These are phyloP conservation scores for Haemorhous mexicanus DNA, from an alignment of 2,113 vertebrate genomes.

Conservation along the genomic window DNA sequence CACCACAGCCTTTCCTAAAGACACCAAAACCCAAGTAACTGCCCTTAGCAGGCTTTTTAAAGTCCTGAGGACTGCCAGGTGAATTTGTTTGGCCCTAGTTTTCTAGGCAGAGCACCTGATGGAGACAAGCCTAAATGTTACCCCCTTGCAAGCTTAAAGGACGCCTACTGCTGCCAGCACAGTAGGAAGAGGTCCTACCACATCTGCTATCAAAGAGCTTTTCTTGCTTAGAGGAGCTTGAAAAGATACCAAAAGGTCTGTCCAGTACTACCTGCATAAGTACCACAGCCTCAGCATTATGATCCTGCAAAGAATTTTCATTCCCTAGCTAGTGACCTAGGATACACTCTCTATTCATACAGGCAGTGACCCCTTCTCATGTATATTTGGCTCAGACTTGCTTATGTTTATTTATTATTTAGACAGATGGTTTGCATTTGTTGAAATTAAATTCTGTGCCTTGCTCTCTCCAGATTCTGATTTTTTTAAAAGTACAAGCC, in stretches of 20 bases:
- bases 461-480: not conserved
- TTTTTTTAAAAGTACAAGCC: not conserved
- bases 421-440: not conserved
- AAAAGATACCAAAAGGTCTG: not conserved
- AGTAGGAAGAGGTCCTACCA: not conserved
- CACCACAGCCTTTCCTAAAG: not conserved
- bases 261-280: not conserved
- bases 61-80: not conserved
- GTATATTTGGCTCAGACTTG: not conserved
- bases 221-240: not conserved
- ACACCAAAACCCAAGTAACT: fast-evolving
- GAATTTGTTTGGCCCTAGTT: not conserved
- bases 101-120: not conserved
- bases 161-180: not conserved
- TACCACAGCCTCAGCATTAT: not conserved
- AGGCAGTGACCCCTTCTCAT: not conserved
- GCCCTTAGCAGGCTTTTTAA: not conserved
- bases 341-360: not conserved
- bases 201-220: not conserved
- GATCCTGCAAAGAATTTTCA: not conserved
- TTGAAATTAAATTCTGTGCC: not conserved
- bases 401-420: slow-evolving; percentile 22
- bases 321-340: not conserved
- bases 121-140: not conserved
- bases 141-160: not conserved